Conservation (phyloP, 2,888 invertebrate genomes). For the Cancer borealis region DNA sequence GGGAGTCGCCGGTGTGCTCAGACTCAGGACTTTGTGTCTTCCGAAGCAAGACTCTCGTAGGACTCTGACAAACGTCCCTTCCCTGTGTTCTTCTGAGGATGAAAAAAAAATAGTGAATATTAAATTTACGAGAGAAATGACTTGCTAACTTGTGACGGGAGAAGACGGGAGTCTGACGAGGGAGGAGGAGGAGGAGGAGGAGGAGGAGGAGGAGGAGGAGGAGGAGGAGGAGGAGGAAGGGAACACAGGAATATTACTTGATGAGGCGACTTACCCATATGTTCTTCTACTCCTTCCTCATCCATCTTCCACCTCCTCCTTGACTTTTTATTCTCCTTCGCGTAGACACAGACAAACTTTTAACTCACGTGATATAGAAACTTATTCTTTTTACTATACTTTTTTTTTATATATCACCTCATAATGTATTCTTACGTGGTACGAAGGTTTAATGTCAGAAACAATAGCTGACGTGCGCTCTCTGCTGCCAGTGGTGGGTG, state of each 20-base stretch:
- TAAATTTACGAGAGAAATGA: not conserved
- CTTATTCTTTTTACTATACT: not conserved
- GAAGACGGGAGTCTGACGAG: not conserved
- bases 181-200: too few species aligned
- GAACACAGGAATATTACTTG: not conserved
- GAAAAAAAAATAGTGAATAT: not conserved
- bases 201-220: not conserved
- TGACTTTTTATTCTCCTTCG: not conserved
- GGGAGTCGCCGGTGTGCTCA: not conserved
- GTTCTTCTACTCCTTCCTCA: not conserved
- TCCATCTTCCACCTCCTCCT: not conserved
- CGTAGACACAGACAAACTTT: not conserved
- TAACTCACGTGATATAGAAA: not conserved
- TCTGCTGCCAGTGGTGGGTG: not conserved
- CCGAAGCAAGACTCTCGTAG: not conserved
- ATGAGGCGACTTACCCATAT: not conserved
- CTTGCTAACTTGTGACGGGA: not conserved
- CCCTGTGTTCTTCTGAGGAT: not conserved
- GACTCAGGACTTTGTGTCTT: not conserved
- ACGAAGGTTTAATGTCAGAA: not conserved
- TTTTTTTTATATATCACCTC: not conserved
- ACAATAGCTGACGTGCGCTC: slow-evolving; percentile 6
- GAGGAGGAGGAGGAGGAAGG: not conserved
- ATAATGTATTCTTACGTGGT: not conserved
- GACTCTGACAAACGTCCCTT: not conserved